Evolutionary conservation across 2,797 vertebrate species (phyloP), one percentile per base, ranked within the genome.

Genomic region (Cercopithecus mitis): DNA sequence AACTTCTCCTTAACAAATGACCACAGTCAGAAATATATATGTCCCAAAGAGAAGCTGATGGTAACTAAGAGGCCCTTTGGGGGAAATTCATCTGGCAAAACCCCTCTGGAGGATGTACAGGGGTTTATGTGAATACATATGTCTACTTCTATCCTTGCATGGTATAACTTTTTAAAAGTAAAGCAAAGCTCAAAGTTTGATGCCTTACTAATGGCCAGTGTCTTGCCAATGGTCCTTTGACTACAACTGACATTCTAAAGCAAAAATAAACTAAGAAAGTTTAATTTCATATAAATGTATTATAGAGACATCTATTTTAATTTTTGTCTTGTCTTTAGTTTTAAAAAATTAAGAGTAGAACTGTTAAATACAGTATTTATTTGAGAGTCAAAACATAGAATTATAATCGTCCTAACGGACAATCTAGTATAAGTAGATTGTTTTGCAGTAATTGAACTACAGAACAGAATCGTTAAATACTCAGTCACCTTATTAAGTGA

Each of bases 51-150:
- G 94, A 97, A 93, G 57, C n/a, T 83, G 19, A 77, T 90, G 92
- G 92, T 86, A 97, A 89, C 90, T 73, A 43, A 97, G 88, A 96
- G 88, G 84, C 19, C 93, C 75, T 95, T 88, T 43, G 87, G 85
- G 97, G 84, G 47, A 97, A 77, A 94, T 97, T 95, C 73, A 90
- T 94, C 90, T 96, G 80, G 96, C 57, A 52, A 90, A 97, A 94
- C 45, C 43, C 81, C 89, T 90, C 20, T 57, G 39, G 77, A 93
- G 70, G 58, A 87, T 61, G 15, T 73, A 55, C 88, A 39, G 27
- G 91, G 87, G 93, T 80, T 96, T 96, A 89, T 87, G 52, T 64
- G 82, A 89, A 92, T 43, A 52, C 45, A 14, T 58, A 20, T 20
- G 58, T 94, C 87, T 91, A 64, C 47, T 94, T 96, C 70, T 6